Base-by-base conservation (phyloP, 2,888 invertebrate genomes). In the Doris montereyensis region DNA sequence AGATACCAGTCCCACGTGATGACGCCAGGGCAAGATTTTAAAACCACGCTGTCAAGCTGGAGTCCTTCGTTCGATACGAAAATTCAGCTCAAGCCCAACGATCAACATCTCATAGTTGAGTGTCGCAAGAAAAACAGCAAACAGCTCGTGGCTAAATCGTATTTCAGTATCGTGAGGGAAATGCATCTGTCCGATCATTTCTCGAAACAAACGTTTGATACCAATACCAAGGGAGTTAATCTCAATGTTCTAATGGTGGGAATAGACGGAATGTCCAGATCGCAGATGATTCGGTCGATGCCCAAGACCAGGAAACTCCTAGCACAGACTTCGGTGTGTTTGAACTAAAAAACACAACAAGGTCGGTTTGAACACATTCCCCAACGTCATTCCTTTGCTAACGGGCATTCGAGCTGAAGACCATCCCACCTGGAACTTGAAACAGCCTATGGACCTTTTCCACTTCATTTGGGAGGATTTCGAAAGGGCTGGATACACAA, bases 181-280 rank as follows among this genome's bases (percentile, higher is more conserved):
- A 70, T 34, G 17, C 77, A 77, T n/a, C 1, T 77, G 0, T 1
- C 21, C 1, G 10, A 24, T 10, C 0, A 70, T 28, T 10, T 32
- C 2, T 60, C 77, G 10, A 70, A 58, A n/a, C 70, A 77, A 58
- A 41, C 58, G n/a, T n/a, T n/a, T n/a, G n/a, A n/a, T n/a, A n/a
- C n/a, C n/a, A n/a, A n/a, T n/a, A n/a, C n/a, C n/a, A n/a, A n/a
- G n/a, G n/a, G n/a, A n/a, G n/a, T n/a, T n/a, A n/a, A n/a, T n/a
- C 34, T 70, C 26, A 77, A 17, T n/a, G 60, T 77, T 2, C 60
- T 77, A 3, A 24, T 77, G 32, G 58, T 77, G 21, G 77, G 77
- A 2, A 77, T 77, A 24, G 77, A 77, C 60, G 77, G 70, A 0
- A 77, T 57, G 28, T 77, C 77, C 77, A 77, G 70, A 34, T 58